A percentile compares a stretch with the other conserved stretches of the same genome.
These are phyloP conservation scores for Bryconaethiops microstoma DNA, from an alignment of 2,797 vertebrate species.

Conservation along the genomic window DNA sequence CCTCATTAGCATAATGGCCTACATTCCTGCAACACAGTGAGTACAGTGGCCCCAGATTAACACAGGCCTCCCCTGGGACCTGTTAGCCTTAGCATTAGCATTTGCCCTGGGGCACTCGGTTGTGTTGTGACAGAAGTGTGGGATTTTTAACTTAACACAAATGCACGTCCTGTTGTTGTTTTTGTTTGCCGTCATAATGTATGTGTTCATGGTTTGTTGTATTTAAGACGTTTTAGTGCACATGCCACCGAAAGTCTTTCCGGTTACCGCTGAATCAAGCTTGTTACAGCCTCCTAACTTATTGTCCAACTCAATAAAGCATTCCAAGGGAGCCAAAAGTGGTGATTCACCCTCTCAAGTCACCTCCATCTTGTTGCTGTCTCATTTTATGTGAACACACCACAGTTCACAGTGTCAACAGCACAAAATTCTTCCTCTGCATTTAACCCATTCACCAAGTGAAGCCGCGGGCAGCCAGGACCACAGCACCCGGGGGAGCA, in stretches of 20 bases:
- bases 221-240: neutral
- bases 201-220: too few species aligned
- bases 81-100: conserved; percentile 40
- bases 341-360: too few species aligned
- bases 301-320: too few species aligned
- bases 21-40: conserved; percentile 31
- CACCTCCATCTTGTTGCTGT: too few species aligned
- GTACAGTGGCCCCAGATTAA: conserved; percentile 39
- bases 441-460: too few species aligned
- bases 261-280: neutral
- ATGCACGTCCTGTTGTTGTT: neutral
- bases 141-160: conserved; percentile 14
- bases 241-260: neutral
- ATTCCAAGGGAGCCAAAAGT: too few species aligned
- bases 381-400: too few species aligned
- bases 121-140: conserved; percentile 16
- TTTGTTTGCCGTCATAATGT: neutral
- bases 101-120: conserved; percentile 10
- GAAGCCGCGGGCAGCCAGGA: too few species aligned
- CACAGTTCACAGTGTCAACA: too few species aligned
- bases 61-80: conserved; percentile 45
- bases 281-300: neutral
- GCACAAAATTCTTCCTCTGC: too few species aligned
- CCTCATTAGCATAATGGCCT: conserved; percentile 44
- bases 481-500: too few species aligned